These are phyloP conservation scores for Cygnus atratus DNA, from an alignment of 2,113 vertebrate genomes.

Conservation along the genomic window DNA sequence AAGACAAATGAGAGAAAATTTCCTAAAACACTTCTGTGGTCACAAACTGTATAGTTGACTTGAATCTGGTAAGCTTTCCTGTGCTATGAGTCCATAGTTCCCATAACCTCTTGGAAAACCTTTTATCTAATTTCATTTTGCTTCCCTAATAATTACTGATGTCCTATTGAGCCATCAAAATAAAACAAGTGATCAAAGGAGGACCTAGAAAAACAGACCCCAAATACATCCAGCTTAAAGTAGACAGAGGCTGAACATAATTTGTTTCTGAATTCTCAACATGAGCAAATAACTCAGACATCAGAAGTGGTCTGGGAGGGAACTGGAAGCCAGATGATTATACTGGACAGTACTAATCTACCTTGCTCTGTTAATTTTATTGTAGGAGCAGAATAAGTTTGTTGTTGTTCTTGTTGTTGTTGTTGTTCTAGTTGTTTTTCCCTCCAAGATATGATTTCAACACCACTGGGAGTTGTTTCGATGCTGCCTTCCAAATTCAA, in stretches of 20 bases:
- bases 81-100: not conserved
- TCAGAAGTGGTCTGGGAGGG: not conserved
- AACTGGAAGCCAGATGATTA: not conserved
- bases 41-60: not conserved
- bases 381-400: not conserved
- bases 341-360: not conserved
- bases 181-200: not conserved
- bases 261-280: not conserved
- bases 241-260: not conserved
- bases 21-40: not conserved
- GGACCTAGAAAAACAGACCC: not conserved
- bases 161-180: not conserved
- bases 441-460: not conserved
- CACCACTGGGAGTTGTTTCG: not conserved
- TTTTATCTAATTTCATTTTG: not conserved
- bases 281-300: not conserved
- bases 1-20: slow-evolving; percentile 17
- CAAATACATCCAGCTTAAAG: not conserved
- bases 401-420: not conserved
- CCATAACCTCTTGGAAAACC: not conserved
- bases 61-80: not conserved
- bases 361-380: not conserved
- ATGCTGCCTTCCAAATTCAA: not conserved
- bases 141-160: not conserved
- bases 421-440: not conserved